Evolutionary conservation across 2,888 invertebrate species (phyloP), one percentile per base, ranked within the genome.

Genomic region (Euzophera pinguis): DNA sequence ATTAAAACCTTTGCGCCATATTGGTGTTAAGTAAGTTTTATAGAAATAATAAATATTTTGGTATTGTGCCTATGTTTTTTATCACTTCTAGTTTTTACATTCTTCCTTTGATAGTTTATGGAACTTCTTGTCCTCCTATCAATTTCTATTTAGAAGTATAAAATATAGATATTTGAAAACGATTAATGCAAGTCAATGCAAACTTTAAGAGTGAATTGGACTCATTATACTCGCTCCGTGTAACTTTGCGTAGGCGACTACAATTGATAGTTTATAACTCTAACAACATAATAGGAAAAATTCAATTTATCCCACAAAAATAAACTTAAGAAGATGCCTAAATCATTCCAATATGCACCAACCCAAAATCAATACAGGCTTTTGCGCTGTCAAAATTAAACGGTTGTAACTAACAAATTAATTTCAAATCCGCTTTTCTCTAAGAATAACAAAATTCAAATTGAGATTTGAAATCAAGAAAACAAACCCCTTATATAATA

Each of bases 401-500:
- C 57, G 51, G 42, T 55, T 61, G 50, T 57, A 54, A 56, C 58
- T 57, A 62, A 58, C 64, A 68, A 73, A 69, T 72, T 71, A 71
- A 71, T 69, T 70, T 63, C 58, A 67, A 67, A 65, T 65, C 61
- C 66, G 63, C 61, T 63, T 69, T 65, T 60, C 63, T 67, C 60
- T 60, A 71, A 67, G 66, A 66, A 66, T 63, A 68, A 67, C 65
- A 70, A 70, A 67, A 74, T 71, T 71, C 58, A 68, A 75, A 71
- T 74, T 64, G 64, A 62, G 64, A 65, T 67, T 73, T 61, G 61
- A 64, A 73, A 67, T 65, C 66, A 67, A 69, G 73, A 69, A 75
- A 75, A 75, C 64, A 77, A 65, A 68, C 70, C 69, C 69, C 63
- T 64, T 71, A 69, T 68, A 71, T 69, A 75, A 73, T 78, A 79